Conservation (phyloP, 2,888 invertebrate genomes). For the Keiferia lycopersicella region DNA sequence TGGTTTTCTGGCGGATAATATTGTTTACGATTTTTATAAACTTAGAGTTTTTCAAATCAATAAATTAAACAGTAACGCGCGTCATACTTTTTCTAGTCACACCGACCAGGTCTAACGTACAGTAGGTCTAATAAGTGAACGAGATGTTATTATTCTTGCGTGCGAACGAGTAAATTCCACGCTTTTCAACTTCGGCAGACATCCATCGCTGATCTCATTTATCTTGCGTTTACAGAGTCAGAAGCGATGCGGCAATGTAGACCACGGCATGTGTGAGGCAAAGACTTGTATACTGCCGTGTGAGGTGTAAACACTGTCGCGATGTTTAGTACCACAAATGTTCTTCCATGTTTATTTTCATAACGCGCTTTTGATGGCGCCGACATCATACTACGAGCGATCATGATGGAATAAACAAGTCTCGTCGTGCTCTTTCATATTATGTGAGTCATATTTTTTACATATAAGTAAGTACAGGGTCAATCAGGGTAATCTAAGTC, state of each 20-base stretch:
- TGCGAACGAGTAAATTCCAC: neutral
- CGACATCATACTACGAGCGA: neutral
- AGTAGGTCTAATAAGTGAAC: too few relatives aligned
- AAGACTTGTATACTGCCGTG: neutral
- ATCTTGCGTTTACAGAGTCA: neutral
- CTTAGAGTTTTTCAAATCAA: too few relatives aligned
- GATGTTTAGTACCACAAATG: neutral
- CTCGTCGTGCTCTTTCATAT: too few relatives aligned
- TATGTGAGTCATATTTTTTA: too few relatives aligned
- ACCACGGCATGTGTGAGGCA: neutral
- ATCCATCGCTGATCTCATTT: neutral
- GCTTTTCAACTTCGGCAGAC: neutral
- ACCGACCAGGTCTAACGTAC: too few relatives aligned
- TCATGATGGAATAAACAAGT: neutral
- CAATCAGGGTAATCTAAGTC: too few relatives aligned
- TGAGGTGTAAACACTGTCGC: neutral
- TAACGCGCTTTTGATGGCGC: slow-evolving; percentile 1
- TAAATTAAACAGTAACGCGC: too few relatives aligned
- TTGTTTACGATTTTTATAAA: too few relatives aligned
- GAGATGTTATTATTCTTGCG: neutral
- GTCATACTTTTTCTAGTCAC: too few relatives aligned
- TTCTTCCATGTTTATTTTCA: neutral
- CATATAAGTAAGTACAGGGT: too few relatives aligned
- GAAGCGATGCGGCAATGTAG: neutral
- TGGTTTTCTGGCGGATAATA: too few relatives aligned